Percentiles rank a stretch among this genome's conserved stretches.
phyloP scores from a whole-genome alignment of 2,888 invertebrate species.

The Deroplatys truncata region DNA sequence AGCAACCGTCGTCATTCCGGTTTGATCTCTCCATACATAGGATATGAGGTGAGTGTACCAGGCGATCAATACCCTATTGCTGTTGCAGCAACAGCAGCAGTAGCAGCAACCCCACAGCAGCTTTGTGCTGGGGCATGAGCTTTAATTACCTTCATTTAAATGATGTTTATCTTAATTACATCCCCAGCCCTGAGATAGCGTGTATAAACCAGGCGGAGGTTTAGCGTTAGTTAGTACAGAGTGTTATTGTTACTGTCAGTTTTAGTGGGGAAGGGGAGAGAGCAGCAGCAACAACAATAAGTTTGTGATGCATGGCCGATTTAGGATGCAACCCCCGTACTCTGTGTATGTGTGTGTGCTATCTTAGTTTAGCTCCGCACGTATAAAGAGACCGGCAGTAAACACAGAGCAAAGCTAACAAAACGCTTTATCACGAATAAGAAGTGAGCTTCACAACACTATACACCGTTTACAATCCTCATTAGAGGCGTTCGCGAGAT shows the following conservation, averaged over 20 bases:
- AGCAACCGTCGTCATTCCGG: too few species aligned
- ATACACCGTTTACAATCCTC: too few species aligned
- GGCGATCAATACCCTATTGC: constrained; percentile 20
- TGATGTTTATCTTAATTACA: constrained; percentile 34
- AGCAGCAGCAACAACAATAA: constrained; percentile 25
- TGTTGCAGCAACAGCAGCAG: not conserved
- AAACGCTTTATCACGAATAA: too few species aligned
- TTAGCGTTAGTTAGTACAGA: constrained; percentile 15
- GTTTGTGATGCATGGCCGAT: constrained; percentile 26
- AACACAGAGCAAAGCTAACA: too few species aligned
- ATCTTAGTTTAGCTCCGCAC: constrained; percentile 1
- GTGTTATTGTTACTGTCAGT: constrained; percentile 31
- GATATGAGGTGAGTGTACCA: not conserved
- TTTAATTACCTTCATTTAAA: constrained; percentile 33
- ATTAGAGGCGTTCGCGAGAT: too few species aligned
- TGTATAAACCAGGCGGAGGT: constrained; percentile 24
- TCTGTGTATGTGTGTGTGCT: not conserved
- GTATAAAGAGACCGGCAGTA: too few species aligned
- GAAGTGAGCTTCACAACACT: too few species aligned
- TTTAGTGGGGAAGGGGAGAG: constrained; percentile 20
- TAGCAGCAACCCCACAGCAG: not conserved
- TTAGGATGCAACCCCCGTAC: constrained; percentile 9
- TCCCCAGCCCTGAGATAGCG: constrained; percentile 26
- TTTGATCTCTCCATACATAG: constrained; percentile 8
- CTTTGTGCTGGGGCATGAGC: constrained; percentile 19